phyloP scores from a whole-genome alignment of 1,140 invertebrate genomes.

The Oscheius sp. region DNA sequence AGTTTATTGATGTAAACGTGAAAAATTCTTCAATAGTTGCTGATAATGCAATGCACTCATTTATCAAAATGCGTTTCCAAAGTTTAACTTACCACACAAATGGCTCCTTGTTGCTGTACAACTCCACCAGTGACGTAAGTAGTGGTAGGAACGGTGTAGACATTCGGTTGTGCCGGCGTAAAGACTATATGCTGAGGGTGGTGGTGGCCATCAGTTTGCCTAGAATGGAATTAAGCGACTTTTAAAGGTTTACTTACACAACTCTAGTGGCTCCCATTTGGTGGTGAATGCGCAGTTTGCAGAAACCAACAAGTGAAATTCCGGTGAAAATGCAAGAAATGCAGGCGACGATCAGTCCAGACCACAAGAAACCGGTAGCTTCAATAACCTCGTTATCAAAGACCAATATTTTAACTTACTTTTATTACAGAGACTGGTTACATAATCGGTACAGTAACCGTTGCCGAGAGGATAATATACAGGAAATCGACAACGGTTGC shows the following conservation, averaged over 20 bases:
- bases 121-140: background rate
- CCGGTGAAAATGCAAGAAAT: background rate
- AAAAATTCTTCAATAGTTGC: no score
- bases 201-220: background rate
- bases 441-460: background rate
- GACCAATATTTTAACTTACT: background rate
- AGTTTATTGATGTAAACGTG: no score
- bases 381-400: background rate
- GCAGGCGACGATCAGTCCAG: background rate
- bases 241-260: slow-evolving; percentile 3
- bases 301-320: background rate
- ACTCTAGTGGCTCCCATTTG: background rate
- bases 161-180: background rate
- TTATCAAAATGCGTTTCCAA: no score
- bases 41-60: no score
- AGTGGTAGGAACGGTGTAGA: background rate
- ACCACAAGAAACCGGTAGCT: background rate
- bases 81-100: background rate
- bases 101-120: background rate
- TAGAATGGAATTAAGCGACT: background rate
- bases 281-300: background rate
- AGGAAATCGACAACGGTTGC: background rate
- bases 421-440: background rate
- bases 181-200: background rate
- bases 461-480: no score